Base-by-base conservation (phyloP, 2,888 invertebrate species). In the Platycheirus albimanus region DNA sequence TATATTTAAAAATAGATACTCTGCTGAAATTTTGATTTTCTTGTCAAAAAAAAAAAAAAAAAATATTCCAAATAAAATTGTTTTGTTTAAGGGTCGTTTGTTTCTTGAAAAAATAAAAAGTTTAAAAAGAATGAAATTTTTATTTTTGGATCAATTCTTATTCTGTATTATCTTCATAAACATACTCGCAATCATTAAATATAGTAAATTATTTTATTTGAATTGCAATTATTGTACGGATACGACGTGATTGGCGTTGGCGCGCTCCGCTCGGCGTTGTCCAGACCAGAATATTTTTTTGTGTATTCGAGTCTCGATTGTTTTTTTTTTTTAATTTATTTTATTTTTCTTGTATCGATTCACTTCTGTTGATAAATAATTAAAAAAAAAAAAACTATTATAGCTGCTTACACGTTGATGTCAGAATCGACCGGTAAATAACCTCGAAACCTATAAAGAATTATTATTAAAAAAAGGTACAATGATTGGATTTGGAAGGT, bases 401-500 rank as follows among this genome's bases (percentile, higher is more conserved):
- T n/a, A n/a, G n/a, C n/a, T n/a, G n/a, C n/a, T n/a, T n/a, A n/a
- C n/a, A n/a, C n/a, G n/a, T n/a, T n/a, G n/a, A n/a, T n/a, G n/a
- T n/a, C n/a, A n/a, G n/a, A n/a, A 33, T 49, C 19, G 36, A 67
- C 70, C 81, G 24, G 76, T 81, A 38, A 41, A 61, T 41, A 41
- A 63, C 36, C 28, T 66, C 28, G 30, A 66, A n/a, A n/a, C n/a
- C n/a, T 43, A 69, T 11, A 47, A 47, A 56, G 8, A 17, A 24
- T 1, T 19, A 19, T 0, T n/a, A n/a, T n/a, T n/a, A n/a, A 8
- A 36, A 33, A 15, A 61, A 67, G 54, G 72, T 70, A 79, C 81
- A 85, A 85, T 86, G 86, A 84, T 86, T 86, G 86, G 86, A 85
- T 86, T 86, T 85, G 80, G 78, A 64, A 77, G 64, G 66, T 74